phyloP scores from a whole-genome alignment of 2,113 vertebrate genomes.

The Lasiurus cinereus region DNA sequence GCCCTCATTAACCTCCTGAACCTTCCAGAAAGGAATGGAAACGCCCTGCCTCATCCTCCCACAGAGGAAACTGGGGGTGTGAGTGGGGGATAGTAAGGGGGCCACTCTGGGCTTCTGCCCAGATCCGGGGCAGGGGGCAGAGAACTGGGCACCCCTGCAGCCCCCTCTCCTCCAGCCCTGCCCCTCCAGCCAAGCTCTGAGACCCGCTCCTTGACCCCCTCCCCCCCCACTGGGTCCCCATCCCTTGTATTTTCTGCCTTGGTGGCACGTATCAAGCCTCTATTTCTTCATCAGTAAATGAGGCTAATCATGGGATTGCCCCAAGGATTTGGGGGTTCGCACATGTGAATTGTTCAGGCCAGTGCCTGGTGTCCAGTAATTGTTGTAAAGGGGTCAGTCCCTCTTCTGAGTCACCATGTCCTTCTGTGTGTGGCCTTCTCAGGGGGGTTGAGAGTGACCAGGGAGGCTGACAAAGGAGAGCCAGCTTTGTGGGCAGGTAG shows the following conservation, averaged over 20 bases:
- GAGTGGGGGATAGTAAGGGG: background rate
- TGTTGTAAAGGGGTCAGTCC: background rate
- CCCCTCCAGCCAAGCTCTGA: background rate
- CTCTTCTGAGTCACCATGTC: background rate
- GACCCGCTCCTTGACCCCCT: background rate
- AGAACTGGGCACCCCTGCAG: background rate
- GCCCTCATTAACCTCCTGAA: slow-evolving; percentile 71
- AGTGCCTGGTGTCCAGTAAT: background rate
- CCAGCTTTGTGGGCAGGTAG: background rate
- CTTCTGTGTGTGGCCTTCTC: background rate
- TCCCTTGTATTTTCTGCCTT: background rate
- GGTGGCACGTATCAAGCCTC: background rate
- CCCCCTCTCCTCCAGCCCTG: background rate
- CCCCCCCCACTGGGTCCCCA: background rate
- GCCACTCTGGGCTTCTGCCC: background rate
- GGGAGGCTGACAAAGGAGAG: background rate
- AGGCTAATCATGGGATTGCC: background rate
- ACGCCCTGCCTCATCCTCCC: background rate
- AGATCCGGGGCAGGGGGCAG: background rate
- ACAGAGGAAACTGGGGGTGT: background rate
- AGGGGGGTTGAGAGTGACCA: background rate
- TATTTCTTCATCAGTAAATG: background rate
- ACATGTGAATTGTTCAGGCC: background rate
- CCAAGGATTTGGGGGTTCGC: background rate
- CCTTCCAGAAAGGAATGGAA: slow-evolving; percentile 57